Evolutionary conservation across 2,113 vertebrate genomes (phyloP), one percentile per base, ranked within the genome.

Genomic region (Megaleporinus macrocephalus): DNA sequence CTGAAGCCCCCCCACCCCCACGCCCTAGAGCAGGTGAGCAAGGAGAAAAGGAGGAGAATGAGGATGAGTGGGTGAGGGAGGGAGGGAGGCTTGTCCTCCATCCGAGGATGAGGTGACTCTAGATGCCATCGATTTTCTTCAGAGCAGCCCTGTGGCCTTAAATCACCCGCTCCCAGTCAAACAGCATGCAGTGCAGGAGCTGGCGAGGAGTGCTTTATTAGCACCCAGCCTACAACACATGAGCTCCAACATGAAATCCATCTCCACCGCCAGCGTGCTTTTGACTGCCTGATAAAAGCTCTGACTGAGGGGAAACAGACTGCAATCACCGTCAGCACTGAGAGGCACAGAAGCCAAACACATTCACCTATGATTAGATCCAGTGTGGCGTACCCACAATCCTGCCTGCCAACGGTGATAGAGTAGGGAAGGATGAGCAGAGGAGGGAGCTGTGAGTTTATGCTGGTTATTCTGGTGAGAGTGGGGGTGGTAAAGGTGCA

Each of bases 101-200:
- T 62, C 76, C 78, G 78, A 77, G 81, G 73, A 88, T 77, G 84
- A 87, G 85, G 82, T 88, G 88, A 90, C 89, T 86, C 84, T 68
- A 83, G 86, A 66, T 80, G 57, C 3, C 33, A 90, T 92, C 53
- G 84, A 91, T 91, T 89, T 89, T 84, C 86, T 82, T 44, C 27
- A 33, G 80, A 73, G 18, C 78, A 27, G 76, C 87, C 80, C 76
- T 18, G 57, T 78, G 55, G 30, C 82, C 5, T 63, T 90, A 90
- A 92, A 92, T 93, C 88, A 88, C 65, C 82, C 41, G 78, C 69
- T 77, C 68, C 22, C 4, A 44, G 73, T 57, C 24, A 13, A 51
- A 26, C 24, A 73, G 14, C 27, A 10, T 78, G 77, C 68, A 68
- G 53, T 16, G 65, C 61, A 62, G 55, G 18, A 78, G 73, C 47